phyloP scores from a whole-genome alignment of 35 echinoderm and acorn worm species.

The Diadema setosum region DNA sequence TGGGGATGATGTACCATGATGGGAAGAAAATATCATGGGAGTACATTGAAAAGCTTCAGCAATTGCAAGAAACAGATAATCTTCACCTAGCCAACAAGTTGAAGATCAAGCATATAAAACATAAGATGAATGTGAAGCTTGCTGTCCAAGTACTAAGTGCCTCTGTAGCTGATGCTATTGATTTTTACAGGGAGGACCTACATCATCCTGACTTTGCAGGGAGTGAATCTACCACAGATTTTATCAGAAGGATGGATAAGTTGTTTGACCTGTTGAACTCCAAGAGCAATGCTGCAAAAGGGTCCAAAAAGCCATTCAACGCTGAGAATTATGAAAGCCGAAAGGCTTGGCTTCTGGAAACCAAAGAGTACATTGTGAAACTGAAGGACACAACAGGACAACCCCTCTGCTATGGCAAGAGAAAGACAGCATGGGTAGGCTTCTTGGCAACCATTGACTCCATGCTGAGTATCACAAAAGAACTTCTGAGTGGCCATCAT shows the following conservation, averaged over 20 bases:
- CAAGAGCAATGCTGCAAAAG: neutral
- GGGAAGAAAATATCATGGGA: neutral
- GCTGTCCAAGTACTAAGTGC: no score
- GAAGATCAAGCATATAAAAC: neutral
- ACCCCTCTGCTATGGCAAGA: neutral
- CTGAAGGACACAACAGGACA: slow-evolving; percentile 6
- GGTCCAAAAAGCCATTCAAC: neutral
- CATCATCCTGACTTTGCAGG: neutral
- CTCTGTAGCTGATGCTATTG: neutral
- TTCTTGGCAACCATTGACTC: slow-evolving; percentile 35
- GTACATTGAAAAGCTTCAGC: neutral
- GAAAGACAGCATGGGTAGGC: slow-evolving; percentile 24
- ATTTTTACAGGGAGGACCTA: neutral
- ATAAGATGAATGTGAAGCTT: neutral
- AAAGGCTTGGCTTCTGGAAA: slow-evolving; percentile 25
- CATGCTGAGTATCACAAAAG: neutral
- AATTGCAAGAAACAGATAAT: neutral
- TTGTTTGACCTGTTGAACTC: neutral
- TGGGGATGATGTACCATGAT: neutral
- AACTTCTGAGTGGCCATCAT: slow-evolving; percentile 9
- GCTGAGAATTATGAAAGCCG: neutral
- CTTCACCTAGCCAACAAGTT: neutral
- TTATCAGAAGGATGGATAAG: neutral
- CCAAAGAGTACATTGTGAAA: slow-evolving; percentile 19
- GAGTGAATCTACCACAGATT: neutral